phyloP scores from a whole-genome alignment of 2,797 vertebrate species.

The Melopsittacus undulatus region DNA sequence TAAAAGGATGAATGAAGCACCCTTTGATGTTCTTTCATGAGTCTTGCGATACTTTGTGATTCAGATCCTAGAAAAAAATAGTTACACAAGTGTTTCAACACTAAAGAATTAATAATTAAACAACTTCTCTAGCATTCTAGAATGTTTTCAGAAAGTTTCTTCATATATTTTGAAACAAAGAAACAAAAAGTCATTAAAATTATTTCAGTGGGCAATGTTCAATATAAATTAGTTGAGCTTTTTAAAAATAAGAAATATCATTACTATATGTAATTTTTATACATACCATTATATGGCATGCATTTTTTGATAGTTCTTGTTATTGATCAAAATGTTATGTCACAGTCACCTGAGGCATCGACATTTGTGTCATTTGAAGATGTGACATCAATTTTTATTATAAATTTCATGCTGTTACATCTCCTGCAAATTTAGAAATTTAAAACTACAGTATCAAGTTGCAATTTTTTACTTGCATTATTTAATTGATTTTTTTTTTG shows the following conservation, averaged over 20 bases:
- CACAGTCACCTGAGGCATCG: background rate
- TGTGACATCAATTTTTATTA: background rate
- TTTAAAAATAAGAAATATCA: background rate
- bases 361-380: background rate
- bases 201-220: background rate
- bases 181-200: background rate
- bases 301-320: background rate
- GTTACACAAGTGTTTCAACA: background rate
- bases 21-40: background rate
- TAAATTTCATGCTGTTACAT: background rate
- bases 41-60: background rate
- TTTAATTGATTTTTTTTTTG: background rate
- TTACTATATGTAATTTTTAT: background rate
- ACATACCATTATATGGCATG: background rate
- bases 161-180: background rate
- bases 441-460: background rate
- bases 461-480: background rate
- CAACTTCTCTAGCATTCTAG: background rate
- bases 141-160: background rate
- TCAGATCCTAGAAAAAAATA: background rate
- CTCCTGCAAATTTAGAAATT: background rate
- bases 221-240: background rate
- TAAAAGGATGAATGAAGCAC: background rate
- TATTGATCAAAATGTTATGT: background rate
- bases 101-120: background rate